Percentiles rank a stretch among this genome's conserved stretches.
phyloP scores from a whole-genome alignment of 1,140 invertebrate genomes.

The Bombus terrestris region DNA sequence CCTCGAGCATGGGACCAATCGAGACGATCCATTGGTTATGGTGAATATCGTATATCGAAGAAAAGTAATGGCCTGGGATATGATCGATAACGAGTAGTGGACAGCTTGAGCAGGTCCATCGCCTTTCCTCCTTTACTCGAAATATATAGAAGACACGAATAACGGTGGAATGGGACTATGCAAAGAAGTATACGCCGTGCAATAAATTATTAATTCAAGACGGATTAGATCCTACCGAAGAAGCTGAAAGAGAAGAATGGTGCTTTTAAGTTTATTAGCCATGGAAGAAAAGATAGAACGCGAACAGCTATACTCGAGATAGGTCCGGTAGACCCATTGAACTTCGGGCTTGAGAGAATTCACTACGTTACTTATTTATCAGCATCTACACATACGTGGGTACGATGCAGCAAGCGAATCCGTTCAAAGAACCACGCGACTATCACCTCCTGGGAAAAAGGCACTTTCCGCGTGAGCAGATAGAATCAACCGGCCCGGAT shows the following conservation, averaged over 20 bases:
- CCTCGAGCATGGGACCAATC: constrained; percentile 27
- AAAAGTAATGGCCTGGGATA: neutral
- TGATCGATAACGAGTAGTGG: neutral
- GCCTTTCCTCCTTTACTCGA: neutral
- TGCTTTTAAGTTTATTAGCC: constrained; percentile 64
- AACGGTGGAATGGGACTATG: neutral
- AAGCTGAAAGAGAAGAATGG: constrained; percentile 34
- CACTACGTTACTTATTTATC: constrained; percentile 67
- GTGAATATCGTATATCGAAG: constrained; percentile 25
- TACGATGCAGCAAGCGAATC: neutral
- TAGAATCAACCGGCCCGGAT: constrained; percentile 63
- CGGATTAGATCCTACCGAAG: neutral
- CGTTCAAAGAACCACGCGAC: constrained; percentile 47
- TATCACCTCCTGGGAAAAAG: constrained; percentile 57
- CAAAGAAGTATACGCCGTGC: neutral
- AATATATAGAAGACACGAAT: neutral
- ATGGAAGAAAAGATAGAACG: constrained; percentile 8
- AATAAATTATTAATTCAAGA: constrained; percentile 29
- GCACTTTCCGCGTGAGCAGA: constrained; percentile 64
- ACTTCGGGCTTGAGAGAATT: constrained; percentile 63
- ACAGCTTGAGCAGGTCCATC: neutral
- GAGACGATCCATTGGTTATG: constrained; percentile 33
- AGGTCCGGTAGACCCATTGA: constrained; percentile 51
- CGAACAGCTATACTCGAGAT: neutral
- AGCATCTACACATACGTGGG: constrained; percentile 42